phyloP scores from a whole-genome alignment of 2,113 vertebrate genomes.

The Leptosomus discolor region DNA sequence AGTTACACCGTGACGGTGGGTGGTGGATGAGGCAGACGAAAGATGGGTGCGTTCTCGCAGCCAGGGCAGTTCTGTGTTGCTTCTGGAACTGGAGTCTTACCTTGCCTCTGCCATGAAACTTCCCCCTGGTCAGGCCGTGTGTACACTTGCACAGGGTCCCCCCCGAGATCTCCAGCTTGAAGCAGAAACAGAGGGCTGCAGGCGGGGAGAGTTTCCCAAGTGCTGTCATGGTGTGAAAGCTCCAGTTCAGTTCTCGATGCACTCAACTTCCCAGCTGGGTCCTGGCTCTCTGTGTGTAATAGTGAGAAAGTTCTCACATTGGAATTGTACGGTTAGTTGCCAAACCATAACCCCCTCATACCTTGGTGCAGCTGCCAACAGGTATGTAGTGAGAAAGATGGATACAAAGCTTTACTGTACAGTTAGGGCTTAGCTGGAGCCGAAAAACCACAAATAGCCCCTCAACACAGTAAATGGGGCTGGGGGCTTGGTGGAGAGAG shows the following conservation, averaged over 20 bases:
- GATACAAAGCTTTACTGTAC: background rate
- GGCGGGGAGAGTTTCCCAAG: background rate
- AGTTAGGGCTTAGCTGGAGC: background rate
- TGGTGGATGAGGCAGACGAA: background rate
- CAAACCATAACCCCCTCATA: background rate
- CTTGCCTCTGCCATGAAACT: background rate
- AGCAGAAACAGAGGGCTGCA: background rate
- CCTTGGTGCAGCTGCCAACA: background rate
- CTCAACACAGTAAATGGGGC: background rate
- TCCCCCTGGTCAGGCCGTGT: background rate
- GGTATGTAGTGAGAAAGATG: rapidly evolving
- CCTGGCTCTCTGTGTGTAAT: rapidly evolving
- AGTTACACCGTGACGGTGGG: background rate
- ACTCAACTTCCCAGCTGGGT: background rate
- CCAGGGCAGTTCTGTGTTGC: background rate
- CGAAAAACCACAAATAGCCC: background rate
- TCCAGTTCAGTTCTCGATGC: background rate
- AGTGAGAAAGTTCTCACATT: background rate
- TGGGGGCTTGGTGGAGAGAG: background rate
- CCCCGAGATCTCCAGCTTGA: background rate
- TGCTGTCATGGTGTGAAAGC: background rate
- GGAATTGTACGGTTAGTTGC: too few relatives aligned
- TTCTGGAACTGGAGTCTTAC: background rate
- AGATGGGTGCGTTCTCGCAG: background rate
- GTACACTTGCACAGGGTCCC: background rate